Evolutionary conservation across 2,113 vertebrate species (phyloP).

Genomic region (Labeo catla): DNA sequence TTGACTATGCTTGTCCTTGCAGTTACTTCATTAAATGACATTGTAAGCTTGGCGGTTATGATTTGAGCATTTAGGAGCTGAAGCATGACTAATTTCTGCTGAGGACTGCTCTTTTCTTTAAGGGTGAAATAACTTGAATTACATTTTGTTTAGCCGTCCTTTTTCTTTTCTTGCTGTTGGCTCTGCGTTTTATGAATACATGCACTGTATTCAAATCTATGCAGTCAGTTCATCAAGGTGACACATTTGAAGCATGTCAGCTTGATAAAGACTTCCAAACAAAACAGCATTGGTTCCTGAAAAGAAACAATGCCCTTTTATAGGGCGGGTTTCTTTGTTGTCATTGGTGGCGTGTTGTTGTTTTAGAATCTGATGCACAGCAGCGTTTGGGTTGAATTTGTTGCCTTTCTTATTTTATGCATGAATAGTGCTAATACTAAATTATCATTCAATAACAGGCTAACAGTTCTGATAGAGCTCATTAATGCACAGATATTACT

Average conservation of each 20-base stretch:
- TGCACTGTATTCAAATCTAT: conserved; percentile 35
- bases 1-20: conserved; percentile 34
- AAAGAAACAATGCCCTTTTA: conserved; percentile 43
- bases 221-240: conserved; percentile 15
- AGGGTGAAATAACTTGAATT: conserved; percentile 20
- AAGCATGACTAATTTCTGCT: conserved; percentile 35
- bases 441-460: not conserved
- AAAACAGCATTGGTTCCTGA: conserved; percentile 38
- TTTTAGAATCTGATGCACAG: conserved; percentile 50
- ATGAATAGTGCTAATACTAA: conserved; percentile 20
- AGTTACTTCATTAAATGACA: conserved; percentile 24
- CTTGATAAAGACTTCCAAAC: conserved; percentile 10
- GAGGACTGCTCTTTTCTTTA: conserved; percentile 37
- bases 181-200: not conserved
- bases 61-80: conserved; percentile 28
- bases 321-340: conserved; percentile 56
- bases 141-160: not conserved
- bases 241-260: conserved; percentile 10
- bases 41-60: conserved; percentile 39
- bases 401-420: conserved; percentile 38
- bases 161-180: conserved; percentile 5
- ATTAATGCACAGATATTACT: conserved; percentile 27
- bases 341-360: conserved; percentile 39
- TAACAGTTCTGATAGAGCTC: not conserved
- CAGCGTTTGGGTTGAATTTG: conserved; percentile 3